These are phyloP conservation scores for Naja naja DNA, from an alignment of 2,113 vertebrate species.

Conservation along the genomic window DNA sequence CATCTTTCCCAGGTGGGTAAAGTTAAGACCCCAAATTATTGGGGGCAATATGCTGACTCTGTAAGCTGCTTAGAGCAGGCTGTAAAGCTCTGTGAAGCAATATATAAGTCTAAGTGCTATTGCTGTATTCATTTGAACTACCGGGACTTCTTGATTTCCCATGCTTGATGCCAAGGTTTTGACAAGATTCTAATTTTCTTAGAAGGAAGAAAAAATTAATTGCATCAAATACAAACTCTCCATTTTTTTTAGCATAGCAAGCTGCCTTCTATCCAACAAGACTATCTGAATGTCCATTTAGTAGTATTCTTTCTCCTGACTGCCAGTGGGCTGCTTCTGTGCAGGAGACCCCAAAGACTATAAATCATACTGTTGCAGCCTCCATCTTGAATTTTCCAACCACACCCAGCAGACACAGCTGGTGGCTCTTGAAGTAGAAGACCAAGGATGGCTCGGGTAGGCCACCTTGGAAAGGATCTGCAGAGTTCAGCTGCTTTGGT, in stretches of 20 bases:
- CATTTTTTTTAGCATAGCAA: not conserved
- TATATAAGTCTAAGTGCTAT: too few species aligned
- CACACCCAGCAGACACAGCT: not conserved
- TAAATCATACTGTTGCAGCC: not conserved
- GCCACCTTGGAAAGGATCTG: conserved; percentile 11
- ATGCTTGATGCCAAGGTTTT: not conserved
- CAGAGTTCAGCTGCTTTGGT: not conserved
- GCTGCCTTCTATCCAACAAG: not conserved
- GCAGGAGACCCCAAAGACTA: not conserved
- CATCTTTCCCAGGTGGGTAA: too few species aligned
- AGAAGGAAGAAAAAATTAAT: not conserved
- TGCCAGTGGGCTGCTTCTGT: not conserved
- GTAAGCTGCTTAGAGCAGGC: too few species aligned
- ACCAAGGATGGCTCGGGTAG: conserved; percentile 10
- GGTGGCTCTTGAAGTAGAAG: conserved; percentile 20
- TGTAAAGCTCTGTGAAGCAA: too few species aligned
- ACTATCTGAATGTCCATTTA: not conserved
- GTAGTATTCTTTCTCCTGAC: not conserved
- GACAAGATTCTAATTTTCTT: not conserved
- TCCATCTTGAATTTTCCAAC: not conserved
- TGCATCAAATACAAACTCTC: not conserved
- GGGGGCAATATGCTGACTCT: too few species aligned
- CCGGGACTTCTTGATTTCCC: too few species aligned
- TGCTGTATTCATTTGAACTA: too few species aligned
- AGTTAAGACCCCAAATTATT: too few species aligned